Evolutionary conservation across 2,888 invertebrate species (phyloP), one percentile per base, ranked within the genome.

Genomic region (Anthophora plumipes): DNA sequence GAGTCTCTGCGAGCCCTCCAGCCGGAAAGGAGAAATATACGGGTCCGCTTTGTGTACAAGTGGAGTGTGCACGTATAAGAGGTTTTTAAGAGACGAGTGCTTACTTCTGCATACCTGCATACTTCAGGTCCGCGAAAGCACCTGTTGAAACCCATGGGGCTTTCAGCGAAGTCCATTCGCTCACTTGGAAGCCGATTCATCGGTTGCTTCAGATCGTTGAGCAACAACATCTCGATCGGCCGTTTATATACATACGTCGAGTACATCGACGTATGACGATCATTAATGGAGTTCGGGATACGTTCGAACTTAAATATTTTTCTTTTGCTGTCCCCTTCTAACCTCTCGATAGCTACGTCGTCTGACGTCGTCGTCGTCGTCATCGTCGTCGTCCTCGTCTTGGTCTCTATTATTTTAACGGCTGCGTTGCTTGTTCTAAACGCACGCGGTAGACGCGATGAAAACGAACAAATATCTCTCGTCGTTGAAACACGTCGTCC

Each of bases 41-140:
- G 92, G 92, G 92, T 80, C 85, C 87, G 87, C 89, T 91, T 91
- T 89, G 88, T 86, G 85, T 81, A 86, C 80, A 77, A 88, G 88
- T 89, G 89, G 89, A 88, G 88, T 86, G 86, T 83, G 89, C 88
- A 88, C 89, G 84, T 85, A 88, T 81, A 89, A 91, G 91, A 90
- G 90, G 89, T 78, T 88, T 91, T 88, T 85, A 90, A 85, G 77
- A 85, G 84, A 89, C 77, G 85, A 90, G 89, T 91, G 90, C 90
- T 91, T 90, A 85, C 89, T 91, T 89, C 87, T 88, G 85, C 89
- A 89, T 92, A 92, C 92, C 91, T 92, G 91, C 91, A 91, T 91
- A 87, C 90, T 90, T 85, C 83, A 86, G 85, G 78, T 86, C 82
- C 86, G 85, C 89, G 85, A 89, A 89, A 91, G 91, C 92, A 92